Percentiles rank a stretch among this genome's conserved stretches.
phyloP scores from a whole-genome alignment of 2,797 vertebrate genomes.

The Coregonus ussuriensis region DNA sequence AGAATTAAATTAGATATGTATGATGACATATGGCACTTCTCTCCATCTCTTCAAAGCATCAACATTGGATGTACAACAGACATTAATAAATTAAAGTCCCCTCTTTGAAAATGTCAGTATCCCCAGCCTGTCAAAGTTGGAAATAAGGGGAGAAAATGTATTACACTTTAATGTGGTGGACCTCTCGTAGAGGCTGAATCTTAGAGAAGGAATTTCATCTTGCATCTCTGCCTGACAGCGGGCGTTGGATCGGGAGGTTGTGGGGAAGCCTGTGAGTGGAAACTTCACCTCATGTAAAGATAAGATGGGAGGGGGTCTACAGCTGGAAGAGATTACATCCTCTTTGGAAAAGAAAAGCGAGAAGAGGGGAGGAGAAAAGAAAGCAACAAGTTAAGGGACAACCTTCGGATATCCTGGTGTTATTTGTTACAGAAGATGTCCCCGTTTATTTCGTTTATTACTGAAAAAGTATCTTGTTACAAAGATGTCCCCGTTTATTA shows the following conservation, averaged over 20 bases:
- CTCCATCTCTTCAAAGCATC: conserved; percentile 9
- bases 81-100: not conserved
- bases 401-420: conserved; percentile 84
- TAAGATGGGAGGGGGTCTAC: conserved; percentile 75
- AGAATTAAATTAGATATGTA: not conserved
- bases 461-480: conserved; percentile 63
- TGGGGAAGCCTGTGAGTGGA: conserved; percentile 79
- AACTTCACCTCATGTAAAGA: conserved; percentile 91
- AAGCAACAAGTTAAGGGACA: conserved; percentile 77
- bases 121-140: conserved; percentile 29
- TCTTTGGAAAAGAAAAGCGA: conserved; percentile 83
- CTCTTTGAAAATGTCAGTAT: conserved; percentile 22
- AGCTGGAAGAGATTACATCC: conserved; percentile 89
- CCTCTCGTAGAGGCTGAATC: conserved; percentile 56
- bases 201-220: conserved; percentile 65
- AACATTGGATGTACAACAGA: not conserved
- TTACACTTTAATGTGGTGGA: conserved; percentile 60
- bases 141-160: conserved; percentile 48
- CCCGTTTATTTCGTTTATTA: conserved; percentile 72
- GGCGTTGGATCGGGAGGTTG: conserved; percentile 71
- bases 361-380: conserved; percentile 62
- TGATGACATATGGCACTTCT: conserved; percentile 1
- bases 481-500: too few species aligned
- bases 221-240: conserved; percentile 66
- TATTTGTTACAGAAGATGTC: conserved; percentile 83